These are phyloP conservation scores for Cygnus atratus DNA, from an alignment of 2,113 vertebrate genomes.

Conservation along the genomic window DNA sequence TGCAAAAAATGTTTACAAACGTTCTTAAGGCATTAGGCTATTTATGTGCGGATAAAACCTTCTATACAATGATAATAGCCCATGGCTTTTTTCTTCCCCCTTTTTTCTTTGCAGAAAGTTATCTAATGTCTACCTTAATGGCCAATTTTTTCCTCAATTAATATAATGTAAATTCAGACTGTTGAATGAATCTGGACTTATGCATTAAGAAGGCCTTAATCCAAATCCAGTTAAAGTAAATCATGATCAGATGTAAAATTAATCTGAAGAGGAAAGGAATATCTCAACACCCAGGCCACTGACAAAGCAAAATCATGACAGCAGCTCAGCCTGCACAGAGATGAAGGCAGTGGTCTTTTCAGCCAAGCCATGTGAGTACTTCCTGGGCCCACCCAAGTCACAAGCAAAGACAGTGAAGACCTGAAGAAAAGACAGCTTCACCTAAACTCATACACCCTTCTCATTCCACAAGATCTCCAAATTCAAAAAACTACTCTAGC, in stretches of 20 bases:
- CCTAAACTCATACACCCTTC: background rate
- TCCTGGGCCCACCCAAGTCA: background rate
- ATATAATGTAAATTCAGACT: background rate
- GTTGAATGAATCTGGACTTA: background rate
- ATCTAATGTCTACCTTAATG: background rate
- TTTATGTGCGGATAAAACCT: background rate
- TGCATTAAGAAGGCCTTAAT: background rate
- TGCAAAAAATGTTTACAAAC: background rate
- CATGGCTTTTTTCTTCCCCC: rapidly evolving
- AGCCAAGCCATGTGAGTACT: background rate
- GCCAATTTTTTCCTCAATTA: background rate
- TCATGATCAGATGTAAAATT: background rate
- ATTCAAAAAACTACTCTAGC: background rate
- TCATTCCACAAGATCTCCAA: background rate
- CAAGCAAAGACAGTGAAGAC: background rate
- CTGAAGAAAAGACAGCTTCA: background rate
- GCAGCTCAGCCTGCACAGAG: rapidly evolving
- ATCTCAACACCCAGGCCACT: background rate
- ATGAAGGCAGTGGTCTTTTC: background rate
- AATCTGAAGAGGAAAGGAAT: background rate
- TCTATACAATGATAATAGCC: background rate
- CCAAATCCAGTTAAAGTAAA: background rate
- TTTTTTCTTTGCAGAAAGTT: background rate
- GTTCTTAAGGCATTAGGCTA: background rate
- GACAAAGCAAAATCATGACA: background rate